Evolutionary conservation across 2,888 invertebrate species (phyloP), one percentile per base, ranked within the genome.

Genomic region (Gandaritis pyraliata): DNA sequence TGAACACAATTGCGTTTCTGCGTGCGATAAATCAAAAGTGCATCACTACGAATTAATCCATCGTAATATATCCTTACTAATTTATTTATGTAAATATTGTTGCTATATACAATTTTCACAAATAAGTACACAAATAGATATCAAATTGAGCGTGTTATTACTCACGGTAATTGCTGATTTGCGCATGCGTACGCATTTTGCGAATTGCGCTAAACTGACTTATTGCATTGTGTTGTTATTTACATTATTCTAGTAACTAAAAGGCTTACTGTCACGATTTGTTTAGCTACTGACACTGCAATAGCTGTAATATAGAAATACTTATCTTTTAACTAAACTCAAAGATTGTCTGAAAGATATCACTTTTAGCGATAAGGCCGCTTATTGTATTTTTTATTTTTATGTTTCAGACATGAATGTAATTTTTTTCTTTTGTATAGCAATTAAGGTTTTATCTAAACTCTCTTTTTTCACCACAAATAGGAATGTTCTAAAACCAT

Each of bases 111-210:
- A 30, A 58, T 66, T 66, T 64, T 62, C 45, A 45, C 52, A 45
- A 49, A 47, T 47, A 41, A 41, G 16, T 15, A 47, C 13, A 46
- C 53, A 49, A 49, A 75, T 76, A 69, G 61, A 73, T 64, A 70
- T 73, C 75, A 80, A 83, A 80, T 81, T 77, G 77, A 78, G 74
- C 79, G 74, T 80, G 76, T 72, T 71, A 79, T 82, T 81, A 70
- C 69, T 65, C 18, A 62, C 61, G 47, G 58, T 71, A 71, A 73
- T 73, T 70, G 64, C 52, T 23, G 53, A 65, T 61, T 67, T 64
- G 54, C 69, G 65, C 66, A 60, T 67, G 60, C 62, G 60, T 64
- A 59, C 58, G 48, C 46, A 61, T 69, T 72, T 64, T 59, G 46
- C 65, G 55, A 55, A 66, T 64, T 65, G 58, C 63, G 41, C 52